Base-by-base conservation (phyloP, 2,113 vertebrate genomes). In the Rhodinocichla rosea region DNA sequence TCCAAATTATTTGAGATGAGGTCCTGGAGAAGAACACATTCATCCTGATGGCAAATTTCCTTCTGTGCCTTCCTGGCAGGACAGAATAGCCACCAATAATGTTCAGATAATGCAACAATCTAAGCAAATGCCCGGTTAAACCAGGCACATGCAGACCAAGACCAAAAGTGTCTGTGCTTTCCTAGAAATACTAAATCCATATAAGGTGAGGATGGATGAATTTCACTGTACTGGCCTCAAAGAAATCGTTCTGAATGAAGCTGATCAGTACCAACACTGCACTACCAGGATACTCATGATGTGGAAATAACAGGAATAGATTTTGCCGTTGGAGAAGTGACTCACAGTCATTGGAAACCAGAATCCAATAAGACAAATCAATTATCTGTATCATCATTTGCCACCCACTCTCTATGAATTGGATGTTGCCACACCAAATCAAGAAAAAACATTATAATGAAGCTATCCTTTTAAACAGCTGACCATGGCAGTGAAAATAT, bases 351-450 rank as follows among this genome's bases (percentile, higher is more conserved):
- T n/a, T 96, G 55, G 55, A 88, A 94, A 90, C 74, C 50, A 70
- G 83, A 88, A 56, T 89, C 79, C 88, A 83, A 83, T 94, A 83
- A 92, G 79, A 92, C 92, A 95, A 93, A 78, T 83, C 27, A 37
- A 59, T 90, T 94, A 87, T 81, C 60, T 75, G 33, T 65, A 74
- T 75, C 50, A 83, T 86, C 55, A 7, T 92, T 83, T 95, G 60
- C 79, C 71, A 92, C 89, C 83, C 79, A 83, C 79, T 67, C 73
- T 73, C 27, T 78, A 6, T 60, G 49, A 57, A 35, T 47, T 90
- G 26, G 39, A 80, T 40, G 35, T 74, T 95, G 55, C 39, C 33
- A 55, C 60, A 49, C 35, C 64, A 86, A 74, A 93, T 90, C 39
- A 80, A 70, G 73, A 74, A 81, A 81, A 92, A 90, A 63, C 33